Conservation (phyloP, 2,113 vertebrate species). For the Dasypus novemcinctus region DNA sequence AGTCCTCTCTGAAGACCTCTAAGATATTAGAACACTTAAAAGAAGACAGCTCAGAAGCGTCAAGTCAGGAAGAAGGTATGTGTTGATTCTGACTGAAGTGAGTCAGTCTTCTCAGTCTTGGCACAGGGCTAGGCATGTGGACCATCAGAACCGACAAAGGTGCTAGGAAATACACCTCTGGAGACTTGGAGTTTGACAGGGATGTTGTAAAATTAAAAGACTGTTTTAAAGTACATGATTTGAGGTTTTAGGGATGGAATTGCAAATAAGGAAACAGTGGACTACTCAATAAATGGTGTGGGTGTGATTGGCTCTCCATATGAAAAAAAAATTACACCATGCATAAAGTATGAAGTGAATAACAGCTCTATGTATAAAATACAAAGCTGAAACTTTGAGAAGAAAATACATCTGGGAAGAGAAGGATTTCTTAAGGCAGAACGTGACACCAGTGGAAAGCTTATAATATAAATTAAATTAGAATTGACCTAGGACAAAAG, state of each 20-base stretch:
- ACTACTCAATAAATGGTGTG: neutral
- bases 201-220: neutral
- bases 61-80: conserved; percentile 96
- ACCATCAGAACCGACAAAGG: neutral
- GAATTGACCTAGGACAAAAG: neutral
- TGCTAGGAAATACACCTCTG: neutral
- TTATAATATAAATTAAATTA: neutral
- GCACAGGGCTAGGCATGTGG: neutral
- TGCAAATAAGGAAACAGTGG: neutral
- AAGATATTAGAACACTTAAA: conserved; percentile 88
- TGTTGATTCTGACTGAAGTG: neutral
- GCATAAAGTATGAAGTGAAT: neutral
- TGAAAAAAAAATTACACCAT: neutral
- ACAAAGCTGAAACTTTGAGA: neutral
- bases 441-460: neutral
- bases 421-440: neutral
- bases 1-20: conserved; percentile 86
- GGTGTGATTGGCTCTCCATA: neutral
- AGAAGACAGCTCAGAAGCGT: conserved; percentile 94
- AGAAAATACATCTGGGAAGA: neutral
- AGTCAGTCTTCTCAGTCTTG: neutral
- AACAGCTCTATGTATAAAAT: neutral
- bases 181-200: neutral
- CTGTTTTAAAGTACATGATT: neutral
- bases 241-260: neutral